Conservation (phyloP, 2,888 invertebrate species). For the Disparrhopalites patrizii region DNA sequence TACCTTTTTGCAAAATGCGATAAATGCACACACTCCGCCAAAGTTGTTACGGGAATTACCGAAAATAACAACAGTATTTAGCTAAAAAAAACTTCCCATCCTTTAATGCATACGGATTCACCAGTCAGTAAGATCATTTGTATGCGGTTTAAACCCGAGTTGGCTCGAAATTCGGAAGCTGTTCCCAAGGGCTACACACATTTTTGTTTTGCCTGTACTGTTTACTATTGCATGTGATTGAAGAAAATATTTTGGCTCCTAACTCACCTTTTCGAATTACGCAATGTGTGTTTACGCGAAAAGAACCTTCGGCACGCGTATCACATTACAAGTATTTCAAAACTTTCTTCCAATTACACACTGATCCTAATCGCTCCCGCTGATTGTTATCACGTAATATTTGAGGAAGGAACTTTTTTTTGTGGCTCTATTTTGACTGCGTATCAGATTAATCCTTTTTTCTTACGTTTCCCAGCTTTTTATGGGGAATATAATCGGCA, state of each 20-base stretch:
- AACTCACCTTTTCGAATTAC: not conserved
- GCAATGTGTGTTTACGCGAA: not conserved
- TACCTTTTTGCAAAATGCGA: no score
- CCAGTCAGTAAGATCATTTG: not conserved
- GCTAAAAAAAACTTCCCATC: not conserved
- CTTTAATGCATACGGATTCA: not conserved
- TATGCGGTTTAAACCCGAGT: no score
- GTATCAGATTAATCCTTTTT: no score
- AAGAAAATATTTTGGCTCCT: conserved; percentile 7
- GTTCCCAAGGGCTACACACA: no score
- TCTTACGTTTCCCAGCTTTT: no score
- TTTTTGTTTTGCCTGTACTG: not conserved
- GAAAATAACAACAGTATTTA: conserved; percentile 12
- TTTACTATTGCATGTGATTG: not conserved
- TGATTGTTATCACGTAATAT: no score
- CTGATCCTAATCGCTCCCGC: not conserved
- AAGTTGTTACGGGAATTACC: not conserved
- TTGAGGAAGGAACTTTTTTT: no score
- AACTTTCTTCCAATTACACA: not conserved
- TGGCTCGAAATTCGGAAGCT: no score
- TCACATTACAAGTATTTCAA: not conserved
- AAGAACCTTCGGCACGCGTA: conserved; percentile 4
- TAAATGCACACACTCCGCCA: not conserved
- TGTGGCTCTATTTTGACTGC: no score
- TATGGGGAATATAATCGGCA: no score